Base-by-base conservation (phyloP, 2,888 invertebrate genomes). In the Pediacus dermestoides region DNA sequence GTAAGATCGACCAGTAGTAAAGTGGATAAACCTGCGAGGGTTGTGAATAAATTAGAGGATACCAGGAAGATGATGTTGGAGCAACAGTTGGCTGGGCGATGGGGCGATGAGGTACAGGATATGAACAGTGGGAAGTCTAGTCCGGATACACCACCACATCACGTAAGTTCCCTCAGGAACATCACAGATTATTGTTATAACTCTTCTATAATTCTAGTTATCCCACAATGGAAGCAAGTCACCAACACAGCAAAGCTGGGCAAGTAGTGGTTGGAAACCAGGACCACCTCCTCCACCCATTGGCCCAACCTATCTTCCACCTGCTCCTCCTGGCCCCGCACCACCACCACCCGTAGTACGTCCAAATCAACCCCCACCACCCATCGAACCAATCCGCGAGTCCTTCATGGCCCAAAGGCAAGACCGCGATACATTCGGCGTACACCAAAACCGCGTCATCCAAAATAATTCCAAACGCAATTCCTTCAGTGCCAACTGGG, bases 61-160 rank as follows among this genome's bases (percentile, higher is more conserved):
- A 88, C 90, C 4, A 75, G 92, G 36, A 88, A 87, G 60, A 71
- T 87, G 57, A 81, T 91, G 76, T 67, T 93, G 18, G 89, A 92
- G 59, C 85, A 90, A 52, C 91, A 92, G 68, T 66, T 92, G 31
- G 82, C 85, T 53, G 80, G 81, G 10, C 66, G 72, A 46, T 80
- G 74, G 48, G 69, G 78, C 22, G 80, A 79, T 71, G 80, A 79
- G 39, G 77, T 77, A 1, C 64, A 67, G n/a, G 73, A 74, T 50
- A 55, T 57, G 16, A 40, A 47, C 15, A 63, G 66, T 40, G 63
- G 63, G 7, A 62, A 64, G 32, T 63, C 63, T 13, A 66, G 64
- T 39, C 66, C 68, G 2, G 64, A 64, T 11, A 58, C 68, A 51
- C 40, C 61, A 53, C 52, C 51, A 16, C 53, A 54, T 25, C n/a